Conservation (phyloP, 2,888 invertebrate genomes). For the Periphyllus acericola region DNA sequence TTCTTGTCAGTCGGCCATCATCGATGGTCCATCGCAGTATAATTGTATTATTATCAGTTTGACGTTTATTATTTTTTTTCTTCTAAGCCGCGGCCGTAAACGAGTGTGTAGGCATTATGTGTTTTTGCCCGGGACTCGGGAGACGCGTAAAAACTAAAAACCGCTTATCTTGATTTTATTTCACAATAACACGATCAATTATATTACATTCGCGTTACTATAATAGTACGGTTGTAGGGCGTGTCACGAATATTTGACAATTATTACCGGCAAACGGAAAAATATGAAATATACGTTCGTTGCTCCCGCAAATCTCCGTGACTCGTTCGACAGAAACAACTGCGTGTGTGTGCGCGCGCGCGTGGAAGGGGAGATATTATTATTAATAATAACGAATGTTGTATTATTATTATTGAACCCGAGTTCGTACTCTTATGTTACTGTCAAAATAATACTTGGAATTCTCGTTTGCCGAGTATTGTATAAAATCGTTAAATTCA, state of each 20-base stretch:
- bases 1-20: too few species aligned
- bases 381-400: conserved; percentile 21
- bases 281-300: not conserved
- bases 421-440: not conserved
- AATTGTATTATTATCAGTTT: too few species aligned
- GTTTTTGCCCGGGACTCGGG: not conserved
- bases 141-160: not conserved
- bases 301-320: not conserved
- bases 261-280: not conserved
- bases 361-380: not conserved
- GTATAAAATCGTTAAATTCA: conserved; percentile 5
- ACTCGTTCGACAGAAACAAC: conserved; percentile 7
- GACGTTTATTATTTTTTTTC: not conserved
- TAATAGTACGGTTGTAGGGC: not conserved
- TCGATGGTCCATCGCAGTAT: too few species aligned
- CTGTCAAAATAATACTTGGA: conserved; percentile 3
- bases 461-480: conserved; percentile 7
- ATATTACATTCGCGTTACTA: not conserved
- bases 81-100: not conserved
- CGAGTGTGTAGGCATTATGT: not conserved
- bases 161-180: not conserved
- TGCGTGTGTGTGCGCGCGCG: too few species aligned
- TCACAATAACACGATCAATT: not conserved
- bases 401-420: not conserved
- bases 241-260: conserved; percentile 4